A percentile compares a stretch with the other conserved stretches of the same genome.
These are phyloP conservation scores for Oligia strigilis DNA, from an alignment of 2,888 invertebrate genomes.

Conservation along the genomic window DNA sequence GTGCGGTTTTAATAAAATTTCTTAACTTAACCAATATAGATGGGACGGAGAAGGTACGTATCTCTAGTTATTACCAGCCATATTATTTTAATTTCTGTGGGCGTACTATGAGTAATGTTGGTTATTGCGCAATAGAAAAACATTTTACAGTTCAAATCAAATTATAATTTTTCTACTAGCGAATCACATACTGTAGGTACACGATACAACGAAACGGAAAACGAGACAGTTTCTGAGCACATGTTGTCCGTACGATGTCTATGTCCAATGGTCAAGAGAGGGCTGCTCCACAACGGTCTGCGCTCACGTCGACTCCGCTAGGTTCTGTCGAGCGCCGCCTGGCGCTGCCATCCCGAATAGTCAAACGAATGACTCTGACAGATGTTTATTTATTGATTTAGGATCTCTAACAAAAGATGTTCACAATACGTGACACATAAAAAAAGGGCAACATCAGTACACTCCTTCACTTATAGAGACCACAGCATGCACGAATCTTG, in stretches of 20 bases:
- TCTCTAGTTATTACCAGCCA: not conserved
- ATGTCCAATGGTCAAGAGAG: not conserved
- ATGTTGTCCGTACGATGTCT: not conserved
- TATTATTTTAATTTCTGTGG: not conserved
- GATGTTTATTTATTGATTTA: not conserved
- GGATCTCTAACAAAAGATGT: not conserved
- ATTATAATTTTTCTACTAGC: too few relatives aligned
- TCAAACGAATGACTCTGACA: not conserved
- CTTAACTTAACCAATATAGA: not conserved
- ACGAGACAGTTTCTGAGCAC: not conserved
- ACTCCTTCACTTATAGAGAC: not conserved
- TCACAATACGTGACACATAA: not conserved
- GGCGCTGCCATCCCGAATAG: not conserved
- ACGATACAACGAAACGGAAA: not conserved
- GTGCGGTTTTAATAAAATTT: conserved; percentile 47
- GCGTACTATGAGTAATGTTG: too few relatives aligned
- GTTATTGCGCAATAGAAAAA: not conserved
- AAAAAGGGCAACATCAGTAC: not conserved
- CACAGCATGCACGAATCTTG: not conserved
- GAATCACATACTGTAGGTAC: too few relatives aligned
- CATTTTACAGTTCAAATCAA: not conserved
- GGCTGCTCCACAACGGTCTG: not conserved
- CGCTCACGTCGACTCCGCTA: not conserved
- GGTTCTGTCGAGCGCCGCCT: not conserved
- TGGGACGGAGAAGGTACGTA: not conserved